phyloP scores from a whole-genome alignment of 2,888 invertebrate genomes.

The Eurytoma adleriae region DNA sequence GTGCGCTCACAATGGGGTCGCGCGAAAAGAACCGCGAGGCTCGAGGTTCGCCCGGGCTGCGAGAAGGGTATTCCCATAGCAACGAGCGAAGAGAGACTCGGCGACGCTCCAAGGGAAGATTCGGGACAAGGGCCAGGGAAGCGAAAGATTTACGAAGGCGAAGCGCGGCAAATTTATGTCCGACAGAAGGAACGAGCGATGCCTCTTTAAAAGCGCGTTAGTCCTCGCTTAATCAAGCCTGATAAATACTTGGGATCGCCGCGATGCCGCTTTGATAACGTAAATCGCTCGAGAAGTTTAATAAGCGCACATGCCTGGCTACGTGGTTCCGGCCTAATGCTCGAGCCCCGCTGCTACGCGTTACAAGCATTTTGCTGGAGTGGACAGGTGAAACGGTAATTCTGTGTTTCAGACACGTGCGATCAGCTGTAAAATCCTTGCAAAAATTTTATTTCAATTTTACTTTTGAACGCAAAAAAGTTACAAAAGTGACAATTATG shows the following conservation, averaged over 20 bases:
- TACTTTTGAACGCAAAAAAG: too few species aligned
- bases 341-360: too few species aligned
- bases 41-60: not conserved
- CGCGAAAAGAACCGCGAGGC: not conserved
- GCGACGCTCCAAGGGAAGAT: not conserved
- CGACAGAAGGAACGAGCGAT: slow-evolving; percentile 22
- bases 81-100: slow-evolving; percentile 17
- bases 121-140: not conserved
- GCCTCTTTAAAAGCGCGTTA: not conserved
- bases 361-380: too few species aligned
- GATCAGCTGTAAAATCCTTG: too few species aligned
- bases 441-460: too few species aligned
- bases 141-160: slow-evolving; percentile 30
- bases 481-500: too few species aligned
- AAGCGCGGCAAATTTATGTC: slow-evolving; percentile 26
- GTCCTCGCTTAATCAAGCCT: slow-evolving; percentile 13
- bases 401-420: too few species aligned
- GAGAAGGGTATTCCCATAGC: slow-evolving; percentile 48
- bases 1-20: not conserved
- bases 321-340: too few species aligned
- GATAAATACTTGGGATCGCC: slow-evolving; percentile 21
- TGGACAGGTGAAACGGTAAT: too few species aligned
- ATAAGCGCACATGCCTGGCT: too few species aligned
- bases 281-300: too few species aligned
- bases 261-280: too few species aligned